Conservation (phyloP, 2,888 invertebrate genomes). For the Glyphotaelius pellucidus region DNA sequence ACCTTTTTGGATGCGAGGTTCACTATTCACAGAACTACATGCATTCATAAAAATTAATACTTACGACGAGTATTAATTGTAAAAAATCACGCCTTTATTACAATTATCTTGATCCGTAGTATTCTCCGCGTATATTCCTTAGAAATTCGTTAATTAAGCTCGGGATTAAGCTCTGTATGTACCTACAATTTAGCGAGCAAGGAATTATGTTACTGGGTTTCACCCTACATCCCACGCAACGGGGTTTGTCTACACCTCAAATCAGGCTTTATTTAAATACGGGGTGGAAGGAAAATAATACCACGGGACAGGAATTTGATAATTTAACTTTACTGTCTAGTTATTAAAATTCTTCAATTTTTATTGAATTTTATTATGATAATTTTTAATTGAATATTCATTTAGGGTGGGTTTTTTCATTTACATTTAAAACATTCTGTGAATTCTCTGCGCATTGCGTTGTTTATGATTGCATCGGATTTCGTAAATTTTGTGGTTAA, state of each 20-base stretch:
- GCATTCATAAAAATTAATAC: too few species aligned
- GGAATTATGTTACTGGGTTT: not conserved
- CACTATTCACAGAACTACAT: too few species aligned
- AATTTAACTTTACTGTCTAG: not conserved
- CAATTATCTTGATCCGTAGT: not conserved
- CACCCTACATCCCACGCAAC: not conserved
- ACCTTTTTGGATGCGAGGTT: too few species aligned
- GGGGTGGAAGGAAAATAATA: not conserved
- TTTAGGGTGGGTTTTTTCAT: too few species aligned
- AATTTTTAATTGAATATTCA: too few species aligned
- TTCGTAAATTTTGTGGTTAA: too few species aligned
- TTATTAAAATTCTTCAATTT: not conserved
- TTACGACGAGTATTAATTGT: not conserved
- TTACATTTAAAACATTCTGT: too few species aligned
- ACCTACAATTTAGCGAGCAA: not conserved
- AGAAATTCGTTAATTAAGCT: not conserved
- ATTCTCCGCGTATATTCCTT: not conserved
- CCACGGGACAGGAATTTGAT: not conserved
- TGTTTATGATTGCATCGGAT: too few species aligned
- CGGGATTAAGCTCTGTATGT: not conserved
- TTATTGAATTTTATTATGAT: too few species aligned
- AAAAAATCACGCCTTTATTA: not conserved
- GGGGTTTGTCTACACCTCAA: not conserved
- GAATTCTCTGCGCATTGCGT: too few species aligned
- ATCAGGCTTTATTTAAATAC: not conserved